Conservation (phyloP, 2,888 invertebrate species). For the Cacoxenus indagator region DNA sequence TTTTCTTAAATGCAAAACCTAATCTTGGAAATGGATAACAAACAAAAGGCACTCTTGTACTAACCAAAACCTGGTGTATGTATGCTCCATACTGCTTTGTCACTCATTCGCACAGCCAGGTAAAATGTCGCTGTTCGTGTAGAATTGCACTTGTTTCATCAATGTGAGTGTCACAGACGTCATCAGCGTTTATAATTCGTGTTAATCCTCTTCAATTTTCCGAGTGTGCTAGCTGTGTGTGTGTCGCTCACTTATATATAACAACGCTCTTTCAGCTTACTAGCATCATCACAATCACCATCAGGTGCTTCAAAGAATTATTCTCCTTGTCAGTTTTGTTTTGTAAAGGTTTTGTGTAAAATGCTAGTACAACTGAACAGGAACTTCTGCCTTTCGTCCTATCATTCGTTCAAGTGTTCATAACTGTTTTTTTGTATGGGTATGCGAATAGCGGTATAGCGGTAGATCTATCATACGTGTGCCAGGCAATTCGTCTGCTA, state of each 20-base stretch:
- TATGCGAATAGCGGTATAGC: too few relatives aligned
- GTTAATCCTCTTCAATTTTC: conserved; percentile 16
- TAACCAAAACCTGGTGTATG: too few relatives aligned
- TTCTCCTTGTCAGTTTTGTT: conserved; percentile 26
- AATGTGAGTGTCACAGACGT: neutral
- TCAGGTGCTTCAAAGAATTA: conserved; percentile 24
- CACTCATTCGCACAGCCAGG: neutral
- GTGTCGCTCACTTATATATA: conserved; percentile 3
- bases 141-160: neutral
- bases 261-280: too few relatives aligned
- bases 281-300: neutral
- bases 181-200: conserved; percentile 5
- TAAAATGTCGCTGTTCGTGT: neutral
- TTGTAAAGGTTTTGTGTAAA: conserved; percentile 29
- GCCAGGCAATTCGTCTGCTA: too few relatives aligned
- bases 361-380: conserved; percentile 13
- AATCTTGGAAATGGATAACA: too few relatives aligned
- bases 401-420: neutral
- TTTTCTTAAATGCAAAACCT: too few relatives aligned
- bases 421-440: neutral
- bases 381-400: neutral
- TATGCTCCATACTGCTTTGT: too few relatives aligned
- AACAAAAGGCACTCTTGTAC: too few relatives aligned
- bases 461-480: too few relatives aligned
- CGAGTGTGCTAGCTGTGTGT: neutral